Base-by-base conservation (phyloP, 2,888 invertebrate species). In the Clusia tigrina region DNA sequence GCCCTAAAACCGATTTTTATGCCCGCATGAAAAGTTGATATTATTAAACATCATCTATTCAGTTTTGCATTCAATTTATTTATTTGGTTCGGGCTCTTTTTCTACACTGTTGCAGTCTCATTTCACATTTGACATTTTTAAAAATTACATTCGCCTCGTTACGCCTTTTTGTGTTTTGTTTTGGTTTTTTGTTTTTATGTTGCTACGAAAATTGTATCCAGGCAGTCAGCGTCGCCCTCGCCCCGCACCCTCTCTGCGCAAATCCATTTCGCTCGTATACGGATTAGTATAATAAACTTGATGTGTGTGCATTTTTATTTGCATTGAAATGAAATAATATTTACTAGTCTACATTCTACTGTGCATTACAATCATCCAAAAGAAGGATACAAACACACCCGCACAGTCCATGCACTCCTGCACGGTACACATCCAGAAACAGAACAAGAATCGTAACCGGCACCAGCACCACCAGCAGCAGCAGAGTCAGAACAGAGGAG, bases 301-400 rank as follows among this genome's bases (percentile, higher is more conserved):
- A 37, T 25, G 55, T 48, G 58, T 48, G 25, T 62, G 62, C 37
- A 56, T 61, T 74, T 72, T 65, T 72, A 69, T 74, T 72, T 70
- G 68, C 69, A 70, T 70, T 71, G 67, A 65, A 74, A 69, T 69
- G 69, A 70, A 74, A 76, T 74, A 75, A 74, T 75, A 77, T 76
- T 74, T 70, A 77, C 76, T 68, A 68, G 66, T 74, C 67, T 57
- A 55, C 56, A 48, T 48, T 46, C 53, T 54, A 26, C 53, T 54
- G 24, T 15, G 24, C 17, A 20, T 37, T 23, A 2, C 38, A 22
- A 18, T 42, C 25, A 17, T 26, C 26, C 18, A 54, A 20, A 56
- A n/a, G n/a, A n/a, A 32, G 32, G 32, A 32, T 32, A 32, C 12
- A n/a, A n/a, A n/a, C 32, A 32, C 12, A 32, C 12, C 32, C 6